Conservation (phyloP, 2,797 vertebrate genomes). For the Agapornis canus region DNA sequence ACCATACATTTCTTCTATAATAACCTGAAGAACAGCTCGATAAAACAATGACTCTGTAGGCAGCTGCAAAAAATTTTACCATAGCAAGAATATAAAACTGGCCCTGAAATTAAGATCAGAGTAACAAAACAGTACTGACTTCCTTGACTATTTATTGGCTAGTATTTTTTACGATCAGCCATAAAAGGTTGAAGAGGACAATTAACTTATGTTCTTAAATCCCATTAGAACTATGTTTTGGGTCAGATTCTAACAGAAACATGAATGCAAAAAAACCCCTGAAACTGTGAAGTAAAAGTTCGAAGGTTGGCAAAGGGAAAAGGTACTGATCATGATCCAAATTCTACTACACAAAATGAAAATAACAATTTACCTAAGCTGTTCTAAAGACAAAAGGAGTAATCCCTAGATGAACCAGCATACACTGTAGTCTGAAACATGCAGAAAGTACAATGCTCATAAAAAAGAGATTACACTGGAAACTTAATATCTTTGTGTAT, state of each 20-base stretch:
- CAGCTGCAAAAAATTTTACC: conserved; percentile 80
- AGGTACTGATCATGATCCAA: not conserved
- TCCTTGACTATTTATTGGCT: not conserved
- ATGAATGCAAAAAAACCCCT: not conserved
- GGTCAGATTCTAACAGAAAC: not conserved
- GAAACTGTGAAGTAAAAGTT: not conserved
- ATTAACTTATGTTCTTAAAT: conserved; percentile 19
- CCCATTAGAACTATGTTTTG: not conserved
- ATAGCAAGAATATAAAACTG: conserved; percentile 17
- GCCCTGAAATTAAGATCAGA: conserved; percentile 9
- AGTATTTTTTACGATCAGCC: not conserved
- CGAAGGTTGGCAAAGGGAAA: not conserved
- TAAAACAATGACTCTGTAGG: conserved; percentile 95
- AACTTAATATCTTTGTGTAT: not conserved
- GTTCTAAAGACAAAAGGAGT: not conserved
- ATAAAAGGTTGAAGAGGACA: conserved; percentile 6
- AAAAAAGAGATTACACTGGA: not conserved
- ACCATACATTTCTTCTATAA: conserved; percentile 90
- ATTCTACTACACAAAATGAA: not conserved
- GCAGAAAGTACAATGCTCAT: not conserved
- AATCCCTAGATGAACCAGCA: not conserved
- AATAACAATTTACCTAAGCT: not conserved
- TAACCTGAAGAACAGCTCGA: conserved; percentile 93
- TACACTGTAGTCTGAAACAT: not conserved
- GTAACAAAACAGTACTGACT: not conserved